Percentiles rank a stretch among this genome's conserved stretches.
phyloP scores from a whole-genome alignment of 2,113 vertebrate species.

The Ancistrus triradiatus region DNA sequence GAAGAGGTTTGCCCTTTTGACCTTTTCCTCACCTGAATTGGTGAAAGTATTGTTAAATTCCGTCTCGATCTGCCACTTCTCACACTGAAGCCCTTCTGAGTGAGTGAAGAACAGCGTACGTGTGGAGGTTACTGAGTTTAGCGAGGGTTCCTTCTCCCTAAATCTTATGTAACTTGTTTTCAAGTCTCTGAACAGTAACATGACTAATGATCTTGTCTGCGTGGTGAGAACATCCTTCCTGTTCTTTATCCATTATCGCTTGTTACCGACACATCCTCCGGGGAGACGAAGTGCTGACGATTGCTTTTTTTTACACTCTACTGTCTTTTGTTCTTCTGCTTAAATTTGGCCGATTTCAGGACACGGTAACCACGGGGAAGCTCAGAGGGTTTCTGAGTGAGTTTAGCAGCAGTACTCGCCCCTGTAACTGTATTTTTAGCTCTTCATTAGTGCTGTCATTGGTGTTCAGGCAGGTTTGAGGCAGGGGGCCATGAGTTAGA shows the following conservation, averaged over 20 bases:
- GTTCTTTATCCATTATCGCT: not conserved
- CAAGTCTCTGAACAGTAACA: not conserved
- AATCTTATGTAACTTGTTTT: not conserved
- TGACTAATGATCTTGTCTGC: slow-evolving; percentile 23
- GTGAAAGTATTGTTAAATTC: too few species aligned
- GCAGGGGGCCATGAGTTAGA: not conserved
- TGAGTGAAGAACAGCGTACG: too few species aligned
- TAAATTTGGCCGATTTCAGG: too few species aligned
- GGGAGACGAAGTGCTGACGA: not conserved
- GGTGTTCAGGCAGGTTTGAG: not conserved
- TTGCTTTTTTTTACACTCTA: not conserved
- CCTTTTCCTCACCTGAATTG: too few species aligned
- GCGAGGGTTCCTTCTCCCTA: too few species aligned
- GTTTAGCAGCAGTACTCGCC: too few species aligned
- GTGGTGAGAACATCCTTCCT: not conserved
- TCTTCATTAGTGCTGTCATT: slow-evolving; percentile 8
- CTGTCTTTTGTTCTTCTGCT: not conserved
- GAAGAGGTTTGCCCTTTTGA: too few species aligned
- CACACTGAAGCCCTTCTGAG: too few species aligned
- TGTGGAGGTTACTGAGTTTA: too few species aligned
- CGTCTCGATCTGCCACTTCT: too few species aligned
- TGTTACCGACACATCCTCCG: not conserved
- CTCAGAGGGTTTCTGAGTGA: too few species aligned
- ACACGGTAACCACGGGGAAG: too few species aligned
- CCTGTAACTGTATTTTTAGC: not conserved